phyloP scores from a whole-genome alignment of 2,113 vertebrate genomes.

The Mola mola region DNA sequence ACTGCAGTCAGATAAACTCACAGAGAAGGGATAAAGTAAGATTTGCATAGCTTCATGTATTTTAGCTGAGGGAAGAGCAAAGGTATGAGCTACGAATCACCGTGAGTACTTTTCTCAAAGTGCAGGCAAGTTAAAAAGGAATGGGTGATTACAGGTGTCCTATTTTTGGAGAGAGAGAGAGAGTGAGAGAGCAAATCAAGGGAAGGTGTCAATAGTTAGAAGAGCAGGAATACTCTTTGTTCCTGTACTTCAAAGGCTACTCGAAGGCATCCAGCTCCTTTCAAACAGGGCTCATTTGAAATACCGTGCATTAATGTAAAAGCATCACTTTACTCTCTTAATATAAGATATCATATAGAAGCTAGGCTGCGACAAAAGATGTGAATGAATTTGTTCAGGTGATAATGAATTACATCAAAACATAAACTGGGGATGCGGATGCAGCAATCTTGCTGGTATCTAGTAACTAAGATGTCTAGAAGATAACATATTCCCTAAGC shows the following conservation, averaged over 20 bases:
- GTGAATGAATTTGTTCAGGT: constrained; percentile 33
- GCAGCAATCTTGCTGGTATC: constrained; percentile 13
- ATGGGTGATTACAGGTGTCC: constrained; percentile 65
- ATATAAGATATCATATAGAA: constrained; percentile 17
- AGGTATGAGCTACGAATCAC: constrained; percentile 17
- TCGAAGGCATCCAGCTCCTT: constrained; percentile 45
- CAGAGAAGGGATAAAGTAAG: constrained; percentile 2
- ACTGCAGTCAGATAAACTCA: constrained; percentile 17
- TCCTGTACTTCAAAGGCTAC: constrained; percentile 73
- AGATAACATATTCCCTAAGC: too few species aligned
- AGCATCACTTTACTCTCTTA: constrained; percentile 47
- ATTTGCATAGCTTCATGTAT: constrained; percentile 20
- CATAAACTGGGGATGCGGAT: constrained; percentile 15
- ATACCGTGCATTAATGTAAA: constrained; percentile 53
- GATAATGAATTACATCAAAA: too few species aligned
- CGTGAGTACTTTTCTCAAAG: constrained; percentile 14
- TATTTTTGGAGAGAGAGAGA: constrained; percentile 36
- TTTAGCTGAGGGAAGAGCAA: constrained; percentile 12
- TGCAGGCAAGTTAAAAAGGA: constrained; percentile 60
- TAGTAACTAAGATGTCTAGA: constrained; percentile 4
- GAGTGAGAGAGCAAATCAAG: constrained; percentile 3
- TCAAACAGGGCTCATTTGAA: constrained; percentile 57
- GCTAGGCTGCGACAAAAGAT: constrained; percentile 21
- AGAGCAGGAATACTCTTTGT: constrained; percentile 72
- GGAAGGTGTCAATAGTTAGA: constrained; percentile 31